Percentiles rank a stretch among this genome's conserved stretches.
phyloP scores from a whole-genome alignment of 1,140 invertebrate genomes.

The Bombus consobrinus region DNA sequence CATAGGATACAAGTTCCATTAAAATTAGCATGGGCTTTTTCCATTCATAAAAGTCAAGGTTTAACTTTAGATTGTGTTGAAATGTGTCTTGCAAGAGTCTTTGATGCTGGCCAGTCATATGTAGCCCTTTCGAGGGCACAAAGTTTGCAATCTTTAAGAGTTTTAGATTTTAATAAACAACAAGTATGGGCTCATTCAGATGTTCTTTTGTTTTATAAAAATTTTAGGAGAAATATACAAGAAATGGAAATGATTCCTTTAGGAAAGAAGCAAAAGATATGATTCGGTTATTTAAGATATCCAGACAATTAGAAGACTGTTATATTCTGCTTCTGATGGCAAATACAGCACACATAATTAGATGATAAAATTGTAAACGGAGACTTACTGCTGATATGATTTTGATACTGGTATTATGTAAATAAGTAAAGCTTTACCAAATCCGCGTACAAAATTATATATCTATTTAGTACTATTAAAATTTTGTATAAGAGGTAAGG shows the following conservation, averaged over 20 bases:
- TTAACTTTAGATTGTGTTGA: conserved; percentile 97
- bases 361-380: too few relatives aligned
- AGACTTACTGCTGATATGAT: too few relatives aligned
- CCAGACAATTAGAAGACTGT: not conserved
- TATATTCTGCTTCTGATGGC: too few relatives aligned
- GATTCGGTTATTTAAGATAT: not conserved
- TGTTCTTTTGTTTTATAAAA: conserved; percentile 93
- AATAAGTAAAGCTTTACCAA: too few relatives aligned
- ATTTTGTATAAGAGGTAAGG: too few relatives aligned
- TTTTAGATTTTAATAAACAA: conserved; percentile 93
- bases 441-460: too few relatives aligned
- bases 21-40: conserved; percentile 97
- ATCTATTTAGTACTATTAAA: too few relatives aligned
- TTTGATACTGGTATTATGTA: too few relatives aligned
- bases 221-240: conserved; percentile 85
- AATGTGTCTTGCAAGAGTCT: conserved; percentile 94
- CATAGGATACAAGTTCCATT: conserved; percentile 92
- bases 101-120: conserved; percentile 98
- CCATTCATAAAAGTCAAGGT: conserved; percentile 98
- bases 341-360: too few relatives aligned
- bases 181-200: conserved; percentile 95
- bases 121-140: conserved; percentile 96
- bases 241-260: conserved; percentile 86
- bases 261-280: conserved; percentile 82
- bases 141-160: conserved; percentile 91